Conservation (phyloP, 2,888 invertebrate genomes). For the Pterostichus madidus region DNA sequence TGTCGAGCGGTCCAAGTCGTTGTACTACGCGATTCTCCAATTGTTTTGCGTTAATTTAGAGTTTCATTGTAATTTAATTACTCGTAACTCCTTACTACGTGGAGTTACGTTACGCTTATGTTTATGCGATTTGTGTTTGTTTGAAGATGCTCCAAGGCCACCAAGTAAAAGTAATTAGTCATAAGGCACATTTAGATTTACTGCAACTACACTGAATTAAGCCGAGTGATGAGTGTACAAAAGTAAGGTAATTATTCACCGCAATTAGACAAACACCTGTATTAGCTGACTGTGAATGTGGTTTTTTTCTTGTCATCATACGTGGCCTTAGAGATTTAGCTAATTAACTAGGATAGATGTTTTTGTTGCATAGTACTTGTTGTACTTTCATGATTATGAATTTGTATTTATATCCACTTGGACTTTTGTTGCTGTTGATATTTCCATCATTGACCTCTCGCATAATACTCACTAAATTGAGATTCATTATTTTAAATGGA, state of each 20-base stretch:
- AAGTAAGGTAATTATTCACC: conserved; percentile 55
- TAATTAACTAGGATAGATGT: conserved; percentile 52
- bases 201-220: conserved; percentile 55
- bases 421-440: conserved; percentile 26
- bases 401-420: conserved; percentile 25
- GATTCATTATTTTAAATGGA: conserved; percentile 29
- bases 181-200: conserved; percentile 53
- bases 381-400: conserved; percentile 25
- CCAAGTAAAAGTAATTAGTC: conserved; percentile 55
- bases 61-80: conserved; percentile 65
- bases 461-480: conserved; percentile 33
- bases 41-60: conserved; percentile 64
- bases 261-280: conserved; percentile 59
- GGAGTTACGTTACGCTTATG: conserved; percentile 20
- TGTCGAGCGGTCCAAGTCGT: conserved; percentile 28
- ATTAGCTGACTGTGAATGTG: conserved; percentile 30
- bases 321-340: conserved; percentile 49
- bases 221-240: conserved; percentile 48
- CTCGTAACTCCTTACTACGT: conserved; percentile 34
- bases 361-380: conserved; percentile 12
- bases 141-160: conserved; percentile 47
- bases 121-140: conserved; percentile 46
- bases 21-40: conserved; percentile 53
- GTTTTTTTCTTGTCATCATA: conserved; percentile 47
- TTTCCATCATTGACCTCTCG: conserved; percentile 20